Conservation (phyloP, 2,113 vertebrate species). For the Pitta sordida region DNA sequence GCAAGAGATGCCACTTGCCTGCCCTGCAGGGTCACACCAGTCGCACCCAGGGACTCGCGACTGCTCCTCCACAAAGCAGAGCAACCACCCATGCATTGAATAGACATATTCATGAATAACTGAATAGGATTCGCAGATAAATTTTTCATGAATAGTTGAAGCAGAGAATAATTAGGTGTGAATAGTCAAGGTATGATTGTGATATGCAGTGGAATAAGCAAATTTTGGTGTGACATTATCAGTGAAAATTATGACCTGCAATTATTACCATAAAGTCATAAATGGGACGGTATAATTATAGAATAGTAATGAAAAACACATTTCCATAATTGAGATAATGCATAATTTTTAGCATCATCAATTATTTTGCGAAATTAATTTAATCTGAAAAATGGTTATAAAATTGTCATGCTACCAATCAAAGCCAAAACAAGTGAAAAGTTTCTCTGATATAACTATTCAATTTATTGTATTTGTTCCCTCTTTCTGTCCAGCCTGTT, state of each 20-base stretch:
- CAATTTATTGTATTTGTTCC: background rate
- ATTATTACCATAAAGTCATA: slow-evolving; percentile 33
- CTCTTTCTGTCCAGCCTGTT: background rate
- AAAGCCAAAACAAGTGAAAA: background rate
- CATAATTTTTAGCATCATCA: slow-evolving; percentile 9
- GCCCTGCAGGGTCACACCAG: too few species aligned
- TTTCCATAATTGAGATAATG: slow-evolving; percentile 59
- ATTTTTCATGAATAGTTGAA: too few species aligned
- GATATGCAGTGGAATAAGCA: background rate
- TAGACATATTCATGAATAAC: too few species aligned
- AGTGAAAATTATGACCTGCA: slow-evolving; percentile 23
- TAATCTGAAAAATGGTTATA: slow-evolving; percentile 7
- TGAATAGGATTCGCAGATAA: too few species aligned
- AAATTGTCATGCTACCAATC: background rate
- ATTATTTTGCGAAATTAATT: slow-evolving; percentile 61
- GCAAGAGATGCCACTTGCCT: too few species aligned
- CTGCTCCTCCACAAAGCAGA: too few species aligned
- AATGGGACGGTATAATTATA: slow-evolving; percentile 28
- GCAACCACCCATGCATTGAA: too few species aligned
- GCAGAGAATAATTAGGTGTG: too few species aligned
- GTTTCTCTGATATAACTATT: background rate
- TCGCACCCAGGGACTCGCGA: too few species aligned
- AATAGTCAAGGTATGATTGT: too few species aligned
- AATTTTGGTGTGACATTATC: slow-evolving; percentile 17
- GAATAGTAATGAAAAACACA: slow-evolving; percentile 28